Evolutionary conservation across 2,888 invertebrate genomes (phyloP), one percentile per base, ranked within the genome.

Genomic region (Zootermopsis nevadensis): DNA sequence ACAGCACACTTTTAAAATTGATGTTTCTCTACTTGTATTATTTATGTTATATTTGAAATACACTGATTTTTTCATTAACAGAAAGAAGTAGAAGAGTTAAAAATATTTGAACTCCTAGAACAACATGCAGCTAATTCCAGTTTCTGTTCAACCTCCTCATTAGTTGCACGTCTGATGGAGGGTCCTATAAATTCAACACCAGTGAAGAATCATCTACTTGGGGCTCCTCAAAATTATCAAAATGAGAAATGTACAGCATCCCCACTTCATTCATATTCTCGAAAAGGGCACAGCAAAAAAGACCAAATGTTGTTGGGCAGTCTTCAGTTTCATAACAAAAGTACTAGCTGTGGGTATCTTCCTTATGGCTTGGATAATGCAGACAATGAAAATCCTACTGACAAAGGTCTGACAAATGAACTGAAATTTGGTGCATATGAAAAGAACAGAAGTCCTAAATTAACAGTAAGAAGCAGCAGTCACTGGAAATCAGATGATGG

Each of bases 51-150:
- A 48, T 48, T 48, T 19, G 3, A 48, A 15, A 7, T 10, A 7
- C 6, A 53, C 53, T 77, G 38, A 7, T 80, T 69, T 7, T 81
- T 66, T 77, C 30, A 27, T 82, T 80, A 33, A 27, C 82, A 84
- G 80, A 82, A 80, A 69, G 82, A 84, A 66, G 48, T 76, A 24
- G 82, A 85, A n/a, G 83, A 83, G 76, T 81, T 84, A n/a, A 66
- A 93, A 84, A 92, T 95, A 87, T 97, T 97, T 89, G 96, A 97
- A 87, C 88, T 94, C 10, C 89, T 97, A 55, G 96, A 97, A 89
- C 92, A 93, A 86, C 94, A 94, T 88, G 94, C 94, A 8, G 87
- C 85, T 8, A 91, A 93, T 77, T 94, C 94, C 33, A 95, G 94
- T 87, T 95, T 96, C 86, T 93, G 93, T 87, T 91, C 94, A 85